Evolutionary conservation across 2,797 vertebrate species (phyloP).

Genomic region (Aldrovandia affinis): DNA sequence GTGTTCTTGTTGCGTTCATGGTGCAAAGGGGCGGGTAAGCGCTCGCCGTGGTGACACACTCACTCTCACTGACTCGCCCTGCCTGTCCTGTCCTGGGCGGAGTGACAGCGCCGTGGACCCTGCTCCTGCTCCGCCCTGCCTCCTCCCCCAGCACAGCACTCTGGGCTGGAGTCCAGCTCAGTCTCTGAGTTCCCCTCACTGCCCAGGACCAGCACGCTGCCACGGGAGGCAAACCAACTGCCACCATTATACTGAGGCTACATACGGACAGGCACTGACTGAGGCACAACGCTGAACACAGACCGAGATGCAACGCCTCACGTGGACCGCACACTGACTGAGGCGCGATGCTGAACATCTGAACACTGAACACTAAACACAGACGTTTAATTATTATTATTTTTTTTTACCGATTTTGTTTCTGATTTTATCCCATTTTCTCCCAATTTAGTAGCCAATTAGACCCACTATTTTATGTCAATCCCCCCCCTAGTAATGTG

Average conservation of each 20-base stretch:
- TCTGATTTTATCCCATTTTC: too few relatives aligned
- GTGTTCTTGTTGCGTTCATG: not conserved
- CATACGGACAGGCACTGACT: not conserved
- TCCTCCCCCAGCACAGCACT: constrained; percentile 46
- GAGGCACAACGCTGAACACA: not conserved
- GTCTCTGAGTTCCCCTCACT: constrained; percentile 77
- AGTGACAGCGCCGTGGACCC: not conserved
- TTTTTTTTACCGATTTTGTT: too few relatives aligned
- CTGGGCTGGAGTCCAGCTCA: constrained; percentile 78
- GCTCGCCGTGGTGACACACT: not conserved
- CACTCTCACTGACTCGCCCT: constrained; percentile 1
- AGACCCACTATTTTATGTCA: too few relatives aligned
- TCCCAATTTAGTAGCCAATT: too few relatives aligned
- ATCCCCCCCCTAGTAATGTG: too few relatives aligned
- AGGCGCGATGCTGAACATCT: too few relatives aligned
- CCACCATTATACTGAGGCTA: not conserved
- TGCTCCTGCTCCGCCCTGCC: not conserved
- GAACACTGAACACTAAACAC: not conserved
- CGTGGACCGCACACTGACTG: too few relatives aligned
- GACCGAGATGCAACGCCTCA: too few relatives aligned
- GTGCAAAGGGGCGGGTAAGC: not conserved
- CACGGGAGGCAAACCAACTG: constrained; percentile 18
- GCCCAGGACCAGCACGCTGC: constrained; percentile 57
- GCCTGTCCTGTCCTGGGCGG: constrained; percentile 24
- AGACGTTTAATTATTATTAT: too few relatives aligned